Conservation (phyloP, 2,888 invertebrate genomes). For the Endomychus coccineus region DNA sequence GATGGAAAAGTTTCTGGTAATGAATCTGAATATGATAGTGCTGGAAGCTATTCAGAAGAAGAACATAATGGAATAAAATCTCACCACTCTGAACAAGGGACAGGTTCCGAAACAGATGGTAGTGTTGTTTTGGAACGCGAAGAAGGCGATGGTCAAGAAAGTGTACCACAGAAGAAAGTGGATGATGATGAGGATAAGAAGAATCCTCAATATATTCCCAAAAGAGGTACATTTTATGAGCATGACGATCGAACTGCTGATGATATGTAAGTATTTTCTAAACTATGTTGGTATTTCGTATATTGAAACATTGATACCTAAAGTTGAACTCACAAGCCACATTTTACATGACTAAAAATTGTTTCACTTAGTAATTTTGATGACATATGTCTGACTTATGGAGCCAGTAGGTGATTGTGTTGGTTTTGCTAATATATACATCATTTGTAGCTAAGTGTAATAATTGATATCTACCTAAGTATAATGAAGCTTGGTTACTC, state of each 20-base stretch:
- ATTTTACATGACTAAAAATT: too few relatives aligned
- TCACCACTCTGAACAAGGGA: conserved; percentile 21
- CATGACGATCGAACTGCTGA: conserved; percentile 86
- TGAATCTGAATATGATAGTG: conserved; percentile 40
- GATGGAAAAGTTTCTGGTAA: conserved; percentile 32
- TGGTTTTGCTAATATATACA: too few relatives aligned
- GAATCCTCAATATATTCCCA: conserved; percentile 96
- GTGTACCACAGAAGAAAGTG: conserved; percentile 53
- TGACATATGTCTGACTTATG: too few relatives aligned
- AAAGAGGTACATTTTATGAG: conserved; percentile 92
- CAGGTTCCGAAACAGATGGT: conserved; percentile 38
- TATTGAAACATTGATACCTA: background rate
- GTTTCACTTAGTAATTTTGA: too few relatives aligned
- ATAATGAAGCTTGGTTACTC: too few relatives aligned
- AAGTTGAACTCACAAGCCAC: too few relatives aligned
- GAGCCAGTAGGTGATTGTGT: too few relatives aligned
- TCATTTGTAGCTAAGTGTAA: too few relatives aligned
- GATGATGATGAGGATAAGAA: conserved; percentile 92
- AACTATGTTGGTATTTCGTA: background rate
- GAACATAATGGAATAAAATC: conserved; percentile 24
- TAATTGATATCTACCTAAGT: too few relatives aligned
- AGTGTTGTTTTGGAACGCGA: conserved; percentile 57
- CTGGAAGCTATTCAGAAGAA: conserved; percentile 36
- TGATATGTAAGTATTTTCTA: conserved; percentile 47
- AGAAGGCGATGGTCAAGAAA: conserved; percentile 66